Base-by-base conservation (phyloP, 2,113 vertebrate species). In the Vulpes lagopus region DNA sequence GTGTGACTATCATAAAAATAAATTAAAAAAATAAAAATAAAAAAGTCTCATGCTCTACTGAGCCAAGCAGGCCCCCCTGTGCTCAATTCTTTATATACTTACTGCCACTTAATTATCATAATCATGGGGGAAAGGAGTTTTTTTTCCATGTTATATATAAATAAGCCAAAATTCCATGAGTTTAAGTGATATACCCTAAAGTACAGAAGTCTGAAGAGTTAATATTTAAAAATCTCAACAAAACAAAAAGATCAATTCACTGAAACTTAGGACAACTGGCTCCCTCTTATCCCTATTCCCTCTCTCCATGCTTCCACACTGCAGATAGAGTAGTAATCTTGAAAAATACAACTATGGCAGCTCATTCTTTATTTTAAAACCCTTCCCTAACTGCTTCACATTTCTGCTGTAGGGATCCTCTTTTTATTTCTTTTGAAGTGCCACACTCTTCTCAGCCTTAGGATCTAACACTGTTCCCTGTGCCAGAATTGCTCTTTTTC, bases 401-500 rank as follows among this genome's bases (percentile, higher is more conserved):
- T 15, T 65, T 73, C 35, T 23, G 51, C 38, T 25, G 0, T 60
- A 25, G 14, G 30, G 30, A 38, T 2, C 1, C 12, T 65, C 69
- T 43, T 86, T 80, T 76, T 6, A 64, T 23, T 85, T 91, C 62
- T 73, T 89, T 62, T 81, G 81, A 67, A 69, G 30, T 38, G 4
- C 64, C 20, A 53, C 12, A 14, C 11, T 85, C 65, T 92, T 91
- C 89, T 57, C 23, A 14, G 59, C 25, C 60, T 82, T 22, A 0
- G 2, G n/a, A 89, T 59, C 73, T 69, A 71, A 82, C 15, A 7
- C 60, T 59, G 11, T 89, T 57, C 14, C 9, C 16, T 69, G 55
- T 95, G 53, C 55, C 53, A 92, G 64, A 96, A 90, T 84, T 69
- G 43, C 20, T 64, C 38, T 91, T 67, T 83, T 80, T 6, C 65